These are phyloP conservation scores for Harpalus rufipes DNA, from an alignment of 2,888 invertebrate species.

Conservation along the genomic window DNA sequence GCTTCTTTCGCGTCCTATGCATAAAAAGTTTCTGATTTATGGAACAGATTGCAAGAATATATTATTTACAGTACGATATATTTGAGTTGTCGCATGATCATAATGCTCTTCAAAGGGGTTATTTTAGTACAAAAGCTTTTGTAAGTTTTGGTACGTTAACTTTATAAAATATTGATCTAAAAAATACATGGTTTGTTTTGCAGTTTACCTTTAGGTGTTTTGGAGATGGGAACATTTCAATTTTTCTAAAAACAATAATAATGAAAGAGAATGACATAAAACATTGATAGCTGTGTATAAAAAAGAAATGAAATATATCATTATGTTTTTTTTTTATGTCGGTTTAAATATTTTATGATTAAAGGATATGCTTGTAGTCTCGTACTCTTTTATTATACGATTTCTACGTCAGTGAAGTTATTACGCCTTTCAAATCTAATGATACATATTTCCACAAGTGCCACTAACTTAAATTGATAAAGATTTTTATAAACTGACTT, in stretches of 20 bases:
- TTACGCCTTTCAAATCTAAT: too few relatives aligned
- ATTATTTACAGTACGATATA: neutral
- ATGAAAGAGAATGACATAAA: too few relatives aligned
- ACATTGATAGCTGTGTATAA: too few relatives aligned
- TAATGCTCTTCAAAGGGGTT: neutral
- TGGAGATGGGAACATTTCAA: neutral
- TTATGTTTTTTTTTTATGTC: too few relatives aligned
- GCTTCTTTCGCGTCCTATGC: neutral
- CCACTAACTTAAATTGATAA: too few relatives aligned
- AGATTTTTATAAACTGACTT: too few relatives aligned
- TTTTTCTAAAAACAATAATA: neutral
- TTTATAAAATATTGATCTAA: neutral
- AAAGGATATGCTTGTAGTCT: too few relatives aligned
- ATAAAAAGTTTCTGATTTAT: neutral
- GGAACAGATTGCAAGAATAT: neutral
- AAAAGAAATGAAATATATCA: too few relatives aligned
- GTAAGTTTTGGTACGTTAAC: neutral
- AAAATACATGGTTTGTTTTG: neutral
- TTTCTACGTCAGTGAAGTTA: too few relatives aligned
- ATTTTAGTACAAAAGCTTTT: neutral
- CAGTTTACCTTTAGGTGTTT: neutral
- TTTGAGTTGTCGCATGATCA: neutral
- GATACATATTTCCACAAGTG: too few relatives aligned
- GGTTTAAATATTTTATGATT: too few relatives aligned
- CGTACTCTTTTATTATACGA: too few relatives aligned